These are phyloP conservation scores for Xestia xanthographa DNA, from an alignment of 2,888 invertebrate species.

Conservation along the genomic window DNA sequence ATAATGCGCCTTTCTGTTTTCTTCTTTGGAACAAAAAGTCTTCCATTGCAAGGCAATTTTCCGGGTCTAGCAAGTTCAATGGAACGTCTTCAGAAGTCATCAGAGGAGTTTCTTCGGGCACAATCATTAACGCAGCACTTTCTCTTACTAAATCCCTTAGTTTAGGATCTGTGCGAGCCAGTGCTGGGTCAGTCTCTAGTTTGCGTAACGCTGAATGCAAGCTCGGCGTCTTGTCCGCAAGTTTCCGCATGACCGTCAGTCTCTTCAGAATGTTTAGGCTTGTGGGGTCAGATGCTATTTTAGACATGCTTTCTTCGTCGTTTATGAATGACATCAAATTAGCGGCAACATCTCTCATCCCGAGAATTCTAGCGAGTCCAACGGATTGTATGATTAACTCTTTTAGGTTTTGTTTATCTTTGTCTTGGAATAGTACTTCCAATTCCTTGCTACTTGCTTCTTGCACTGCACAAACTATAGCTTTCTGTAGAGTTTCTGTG, in stretches of 20 bases:
- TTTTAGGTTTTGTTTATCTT: conserved; percentile 85
- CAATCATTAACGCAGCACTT: conserved; percentile 93
- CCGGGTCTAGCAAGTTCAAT: conserved; percentile 91
- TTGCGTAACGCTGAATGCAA: conserved; percentile 91
- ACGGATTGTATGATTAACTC: conserved; percentile 91
- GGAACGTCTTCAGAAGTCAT: conserved; percentile 93
- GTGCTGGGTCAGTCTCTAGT: conserved; percentile 92
- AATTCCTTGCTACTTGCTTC: conserved; percentile 91
- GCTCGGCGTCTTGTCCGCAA: conserved; percentile 92
- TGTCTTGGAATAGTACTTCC: conserved; percentile 88
- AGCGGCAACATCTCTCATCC: conserved; percentile 91
- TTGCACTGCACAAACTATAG: conserved; percentile 92
- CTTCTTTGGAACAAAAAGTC: conserved; percentile 92
- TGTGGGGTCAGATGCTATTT: conserved; percentile 90
- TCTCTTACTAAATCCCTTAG: conserved; percentile 93
- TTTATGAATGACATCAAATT: conserved; percentile 89
- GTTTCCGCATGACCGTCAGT: conserved; percentile 93
- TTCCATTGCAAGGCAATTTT: conserved; percentile 94
- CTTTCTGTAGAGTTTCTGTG: conserved; percentile 92
- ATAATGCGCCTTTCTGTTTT: conserved; percentile 90
- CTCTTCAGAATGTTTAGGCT: conserved; percentile 93
- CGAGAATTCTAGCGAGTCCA: conserved; percentile 93
- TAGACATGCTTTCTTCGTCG: conserved; percentile 90
- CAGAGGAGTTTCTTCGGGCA: conserved; percentile 91
- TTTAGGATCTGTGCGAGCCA: conserved; percentile 93